Evolutionary conservation across 2,888 invertebrate genomes (phyloP), one percentile per base, ranked within the genome.

Genomic region (Panzeria rudis): DNA sequence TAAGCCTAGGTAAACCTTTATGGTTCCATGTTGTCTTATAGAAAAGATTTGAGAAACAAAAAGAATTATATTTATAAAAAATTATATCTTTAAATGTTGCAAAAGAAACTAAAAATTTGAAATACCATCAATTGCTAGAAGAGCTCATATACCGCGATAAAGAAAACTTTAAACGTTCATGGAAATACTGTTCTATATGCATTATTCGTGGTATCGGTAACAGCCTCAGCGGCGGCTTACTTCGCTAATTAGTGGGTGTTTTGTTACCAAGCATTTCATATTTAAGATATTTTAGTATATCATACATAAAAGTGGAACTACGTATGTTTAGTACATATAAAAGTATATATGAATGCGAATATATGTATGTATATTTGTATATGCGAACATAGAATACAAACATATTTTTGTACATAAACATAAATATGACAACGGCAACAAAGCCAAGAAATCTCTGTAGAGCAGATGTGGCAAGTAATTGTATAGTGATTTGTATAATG

Each of bases 161-260:
- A 1, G 54, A 52, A 35, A 41, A 64, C 25, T 59, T 15, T 15
- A 64, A 66, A 15, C 47, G 25, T 59, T 66, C 11, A 5, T 38
- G 44, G 4, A 80, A 59, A 35, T 56, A 52, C 29, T 15, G 11
- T 4, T 64, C 20, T 13, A 23, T 25, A 20, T 17, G 35, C 35
- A 72, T 47, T 66, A 56, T 56, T 72, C 20, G 71, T 64, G 47
- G 72, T 72, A 47, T 59, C 11, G 23, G 81, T 38, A 75, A 62
- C 54, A 38, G 56, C 9, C 29, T 61, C 76, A 72, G 81, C 77
- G 86, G 82, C 87, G 86, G 86, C 77, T 80, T 80, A 62, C 82
- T 78, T 75, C 75, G 61, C 86, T 87, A 87, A 87, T 87, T 86
- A 86, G 86, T 87, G 87, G 87, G 86, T 87, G 87, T 87, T 84